Evolutionary conservation across 2,797 vertebrate species (phyloP).

Genomic region (Delichon dasypus): DNA sequence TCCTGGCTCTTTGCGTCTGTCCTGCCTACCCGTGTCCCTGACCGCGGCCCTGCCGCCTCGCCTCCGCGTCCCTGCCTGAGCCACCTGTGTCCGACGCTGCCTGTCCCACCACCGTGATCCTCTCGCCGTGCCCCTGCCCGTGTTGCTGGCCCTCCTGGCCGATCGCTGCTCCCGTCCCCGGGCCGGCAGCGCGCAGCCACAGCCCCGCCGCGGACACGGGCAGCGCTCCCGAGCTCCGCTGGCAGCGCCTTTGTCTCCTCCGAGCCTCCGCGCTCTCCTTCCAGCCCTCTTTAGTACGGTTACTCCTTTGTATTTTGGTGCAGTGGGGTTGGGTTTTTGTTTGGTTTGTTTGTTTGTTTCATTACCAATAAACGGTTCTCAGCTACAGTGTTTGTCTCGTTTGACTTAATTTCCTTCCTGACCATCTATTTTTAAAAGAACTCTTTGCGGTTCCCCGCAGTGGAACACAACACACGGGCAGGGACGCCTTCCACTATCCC

Average conservation of each 20-base stretch:
- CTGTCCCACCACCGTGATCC: not conserved
- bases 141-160: not conserved
- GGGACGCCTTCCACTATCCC: accelerated
- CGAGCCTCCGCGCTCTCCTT: no score
- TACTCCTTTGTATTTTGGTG: no score
- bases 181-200: no score
- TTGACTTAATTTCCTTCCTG: not conserved
- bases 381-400: not conserved
- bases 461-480: accelerated
- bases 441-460: not conserved
- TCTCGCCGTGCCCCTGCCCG: not conserved
- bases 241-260: not conserved
- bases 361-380: not conserved
- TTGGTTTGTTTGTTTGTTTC: no score
- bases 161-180: no score
- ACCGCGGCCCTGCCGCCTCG: no score
- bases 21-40: not conserved
- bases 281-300: not conserved
- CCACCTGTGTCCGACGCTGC: not conserved
- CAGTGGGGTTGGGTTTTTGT: not conserved
- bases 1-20: not conserved
- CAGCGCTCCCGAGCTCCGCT: no score
- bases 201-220: no score
- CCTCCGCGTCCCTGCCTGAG: not conserved
- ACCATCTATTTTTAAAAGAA: not conserved